Base-by-base conservation (phyloP, 2,888 invertebrate genomes). In the Diaperis boleti region DNA sequence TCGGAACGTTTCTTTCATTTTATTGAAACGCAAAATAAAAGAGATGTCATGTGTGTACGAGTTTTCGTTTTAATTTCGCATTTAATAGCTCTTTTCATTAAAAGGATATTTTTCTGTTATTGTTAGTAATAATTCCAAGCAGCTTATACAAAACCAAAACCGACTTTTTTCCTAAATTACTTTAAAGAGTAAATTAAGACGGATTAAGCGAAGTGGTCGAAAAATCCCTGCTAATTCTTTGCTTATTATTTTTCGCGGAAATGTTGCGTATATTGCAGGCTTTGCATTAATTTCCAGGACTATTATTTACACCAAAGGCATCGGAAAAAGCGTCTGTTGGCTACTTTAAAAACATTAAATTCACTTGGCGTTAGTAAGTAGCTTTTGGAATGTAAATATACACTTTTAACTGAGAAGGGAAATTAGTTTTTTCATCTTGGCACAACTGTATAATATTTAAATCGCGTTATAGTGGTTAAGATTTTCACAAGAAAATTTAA, bases 291-390 rank as follows among this genome's bases (percentile, higher is more conserved):
- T n/a, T 54, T 41, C n/a, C 31, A 42, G n/a, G 41, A 15, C 15
- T 42, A 29, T 54, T 54, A 54, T 54, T 54, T 54, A 42, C 42
- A 18, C 29, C 17, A 18, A 14, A 17, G 13, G 26, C 56, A 44
- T 35, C 31, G 45, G 45, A 47, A 59, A 59, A 59, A 49, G 50
- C 49, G 49, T 37, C 49, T 31, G 49, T 8, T 22, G 57, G 45
- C 68, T 66, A 62, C 65, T 68, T 67, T 56, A 65, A 66, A 68
- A 68, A 67, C 68, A 67, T 66, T 68, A 68, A 68, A 68, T 67
- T 65, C 65, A 68, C 57, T 60, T 59, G 66, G 63, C 59, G 57
- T 50, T 52, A 31, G 56, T 54, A 55, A 62, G 62, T 45, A 63
- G 52, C 59, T 56, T 47, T 31, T 17, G 37, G 17, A 55, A 62